phyloP scores from a whole-genome alignment of 1,140 invertebrate species.

The Bombus fervidus region DNA sequence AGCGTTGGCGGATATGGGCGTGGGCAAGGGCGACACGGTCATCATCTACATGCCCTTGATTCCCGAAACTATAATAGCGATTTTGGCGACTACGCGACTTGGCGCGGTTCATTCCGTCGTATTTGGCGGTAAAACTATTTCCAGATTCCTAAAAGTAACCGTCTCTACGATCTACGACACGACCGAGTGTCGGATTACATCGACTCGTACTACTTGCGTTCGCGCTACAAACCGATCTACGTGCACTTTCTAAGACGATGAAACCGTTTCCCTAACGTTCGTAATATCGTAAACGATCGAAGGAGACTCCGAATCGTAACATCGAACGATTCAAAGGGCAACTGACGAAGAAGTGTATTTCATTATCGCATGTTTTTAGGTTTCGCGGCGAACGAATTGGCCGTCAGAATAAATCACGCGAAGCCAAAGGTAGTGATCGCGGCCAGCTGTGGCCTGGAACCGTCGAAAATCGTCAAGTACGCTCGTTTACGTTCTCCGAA shows the following conservation, averaged over 20 bases:
- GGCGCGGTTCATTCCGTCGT: slow-evolving; percentile 94
- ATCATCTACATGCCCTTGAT: slow-evolving; percentile 96
- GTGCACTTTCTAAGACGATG: rapidly evolving
- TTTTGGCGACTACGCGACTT: slow-evolving; percentile 91
- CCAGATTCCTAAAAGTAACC: background rate
- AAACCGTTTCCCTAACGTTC: no score
- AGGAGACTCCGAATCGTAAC: background rate
- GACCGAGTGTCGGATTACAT: no score
- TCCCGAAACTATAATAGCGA: slow-evolving; percentile 92
- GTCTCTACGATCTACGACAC: rapidly evolving
- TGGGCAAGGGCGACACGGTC: slow-evolving; percentile 89
- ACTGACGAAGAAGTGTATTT: background rate
- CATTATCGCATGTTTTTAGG: slow-evolving; percentile 80
- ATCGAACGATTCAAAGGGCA: background rate
- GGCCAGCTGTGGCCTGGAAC: slow-evolving; percentile 95
- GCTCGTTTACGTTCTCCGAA: background rate
- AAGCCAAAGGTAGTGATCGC: slow-evolving; percentile 94
- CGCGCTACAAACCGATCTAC: rapidly evolving
- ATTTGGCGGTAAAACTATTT: slow-evolving; percentile 88
- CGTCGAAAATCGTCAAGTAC: slow-evolving; percentile 90
- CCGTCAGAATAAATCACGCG: slow-evolving; percentile 93
- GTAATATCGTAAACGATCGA: background rate
- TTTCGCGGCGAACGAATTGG: slow-evolving; percentile 93
- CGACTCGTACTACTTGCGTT: background rate
- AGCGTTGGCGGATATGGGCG: slow-evolving; percentile 88